Evolutionary conservation across 2,797 vertebrate genomes (phyloP).

Genomic region (Clamator glandarius): DNA sequence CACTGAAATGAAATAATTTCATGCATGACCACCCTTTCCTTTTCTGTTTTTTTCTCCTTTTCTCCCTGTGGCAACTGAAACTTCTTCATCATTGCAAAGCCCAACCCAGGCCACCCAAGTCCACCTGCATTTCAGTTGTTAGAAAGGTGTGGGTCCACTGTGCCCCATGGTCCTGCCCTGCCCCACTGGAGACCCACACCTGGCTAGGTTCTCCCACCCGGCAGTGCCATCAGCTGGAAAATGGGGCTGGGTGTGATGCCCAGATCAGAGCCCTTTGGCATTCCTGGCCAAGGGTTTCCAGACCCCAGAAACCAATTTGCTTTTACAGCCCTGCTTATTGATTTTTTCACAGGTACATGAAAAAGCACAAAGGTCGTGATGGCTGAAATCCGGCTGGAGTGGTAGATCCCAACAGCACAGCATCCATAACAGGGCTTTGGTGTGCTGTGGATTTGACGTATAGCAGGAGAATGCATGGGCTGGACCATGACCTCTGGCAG

Average conservation of each 20-base stretch:
- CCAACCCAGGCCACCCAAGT: constrained; percentile 66
- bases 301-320: background rate
- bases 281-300: background rate
- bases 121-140: constrained; percentile 7
- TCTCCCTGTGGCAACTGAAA: constrained; percentile 52
- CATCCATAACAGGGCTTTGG: background rate
- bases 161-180: background rate
- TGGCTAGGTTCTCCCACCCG: background rate
- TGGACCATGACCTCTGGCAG: background rate
- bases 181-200: background rate
- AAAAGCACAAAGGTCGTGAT: background rate
- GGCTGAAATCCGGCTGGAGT: background rate
- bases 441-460: rapidly evolving
- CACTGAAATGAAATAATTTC: constrained; percentile 84
- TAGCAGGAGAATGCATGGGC: rapidly evolving
- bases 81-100: constrained; percentile 72
- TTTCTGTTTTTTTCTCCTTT: constrained; percentile 60
- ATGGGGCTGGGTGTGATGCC: background rate
- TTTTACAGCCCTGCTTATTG: background rate
- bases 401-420: background rate
- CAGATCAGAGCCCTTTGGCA: background rate
- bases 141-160: background rate
- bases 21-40: constrained; percentile 76
- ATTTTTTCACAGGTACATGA: background rate
- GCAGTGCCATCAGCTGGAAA: background rate